A percentile compares a stretch with the other conserved stretches of the same genome.
Conservation (phyloP, 2,113 vertebrate species). For the Hepsetus odoe region DNA sequence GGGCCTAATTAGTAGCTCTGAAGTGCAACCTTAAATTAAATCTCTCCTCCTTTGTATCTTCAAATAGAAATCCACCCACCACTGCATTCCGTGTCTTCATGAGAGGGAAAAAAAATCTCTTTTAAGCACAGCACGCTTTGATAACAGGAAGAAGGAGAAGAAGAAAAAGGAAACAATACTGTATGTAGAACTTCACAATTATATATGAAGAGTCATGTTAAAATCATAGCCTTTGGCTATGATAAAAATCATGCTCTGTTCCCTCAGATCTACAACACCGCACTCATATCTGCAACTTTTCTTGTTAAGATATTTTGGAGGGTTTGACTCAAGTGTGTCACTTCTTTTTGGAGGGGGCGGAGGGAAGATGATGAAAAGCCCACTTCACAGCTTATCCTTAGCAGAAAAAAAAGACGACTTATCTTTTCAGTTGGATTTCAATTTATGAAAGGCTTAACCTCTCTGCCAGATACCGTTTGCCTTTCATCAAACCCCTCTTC, state of each 20-base stretch:
- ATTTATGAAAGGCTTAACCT: conserved; percentile 72
- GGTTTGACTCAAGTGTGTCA: conserved; percentile 28
- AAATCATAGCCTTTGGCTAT: conserved; percentile 14
- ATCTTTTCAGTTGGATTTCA: conserved; percentile 73
- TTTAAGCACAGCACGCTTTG: conserved; percentile 9
- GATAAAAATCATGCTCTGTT: conserved; percentile 11
- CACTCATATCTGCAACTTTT: conserved; percentile 32
- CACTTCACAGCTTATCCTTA: conserved; percentile 67
- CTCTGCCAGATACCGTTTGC: conserved; percentile 65
- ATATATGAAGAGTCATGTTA: conserved; percentile 34
- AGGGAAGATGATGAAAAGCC: conserved; percentile 63
- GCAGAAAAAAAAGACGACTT: conserved; percentile 62
- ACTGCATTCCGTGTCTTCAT: conserved; percentile 10
- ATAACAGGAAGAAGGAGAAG: no score
- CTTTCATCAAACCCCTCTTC: conserved; percentile 68
- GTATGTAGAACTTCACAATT: conserved; percentile 29
- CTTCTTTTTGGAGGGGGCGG: conserved; percentile 28
- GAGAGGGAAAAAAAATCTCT: conserved; percentile 1
- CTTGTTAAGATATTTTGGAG: conserved; percentile 12
- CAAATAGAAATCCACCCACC: not conserved
- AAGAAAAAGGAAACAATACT: conserved; percentile 31
- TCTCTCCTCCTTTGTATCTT: not conserved
- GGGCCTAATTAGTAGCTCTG: conserved; percentile 8
- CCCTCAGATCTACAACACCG: conserved; percentile 1
- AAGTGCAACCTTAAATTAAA: not conserved